These are phyloP conservation scores for Piscicola geometra DNA, from an alignment of 2,888 invertebrate species.

Conservation along the genomic window DNA sequence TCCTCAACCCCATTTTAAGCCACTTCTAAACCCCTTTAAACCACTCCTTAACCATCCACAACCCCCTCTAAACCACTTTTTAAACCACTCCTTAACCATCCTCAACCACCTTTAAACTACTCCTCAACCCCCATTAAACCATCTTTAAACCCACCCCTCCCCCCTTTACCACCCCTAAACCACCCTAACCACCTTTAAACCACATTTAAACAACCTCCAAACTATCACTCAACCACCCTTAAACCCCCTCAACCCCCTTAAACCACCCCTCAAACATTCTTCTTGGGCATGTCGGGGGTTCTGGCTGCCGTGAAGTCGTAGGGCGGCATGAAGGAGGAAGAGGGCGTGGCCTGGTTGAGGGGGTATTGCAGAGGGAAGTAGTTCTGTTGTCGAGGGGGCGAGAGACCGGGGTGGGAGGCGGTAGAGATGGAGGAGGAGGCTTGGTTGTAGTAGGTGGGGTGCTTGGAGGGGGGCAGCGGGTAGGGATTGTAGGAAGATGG, in stretches of 20 bases:
- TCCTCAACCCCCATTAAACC: no score
- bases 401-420: background rate
- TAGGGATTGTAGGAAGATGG: slow-evolving; percentile 32
- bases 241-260: background rate
- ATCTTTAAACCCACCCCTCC: no score
- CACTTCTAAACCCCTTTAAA: no score
- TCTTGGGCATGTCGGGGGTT: background rate
- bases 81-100: no score
- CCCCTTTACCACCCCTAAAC: no score
- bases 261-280: background rate
- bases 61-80: no score
- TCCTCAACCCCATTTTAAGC: no score
- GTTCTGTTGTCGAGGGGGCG: background rate
- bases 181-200: no score
- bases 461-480: slow-evolving; percentile 8
- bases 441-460: background rate
- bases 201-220: no score
- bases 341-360: background rate
- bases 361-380: background rate
- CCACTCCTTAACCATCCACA: no score
- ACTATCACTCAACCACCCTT: background rate
- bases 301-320: background rate
- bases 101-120: no score
- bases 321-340: background rate
- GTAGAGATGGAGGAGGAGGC: background rate